A percentile compares a stretch with the other conserved stretches of the same genome.
Conservation (phyloP, 2,113 vertebrate species). For the Orthonyx spaldingii region DNA sequence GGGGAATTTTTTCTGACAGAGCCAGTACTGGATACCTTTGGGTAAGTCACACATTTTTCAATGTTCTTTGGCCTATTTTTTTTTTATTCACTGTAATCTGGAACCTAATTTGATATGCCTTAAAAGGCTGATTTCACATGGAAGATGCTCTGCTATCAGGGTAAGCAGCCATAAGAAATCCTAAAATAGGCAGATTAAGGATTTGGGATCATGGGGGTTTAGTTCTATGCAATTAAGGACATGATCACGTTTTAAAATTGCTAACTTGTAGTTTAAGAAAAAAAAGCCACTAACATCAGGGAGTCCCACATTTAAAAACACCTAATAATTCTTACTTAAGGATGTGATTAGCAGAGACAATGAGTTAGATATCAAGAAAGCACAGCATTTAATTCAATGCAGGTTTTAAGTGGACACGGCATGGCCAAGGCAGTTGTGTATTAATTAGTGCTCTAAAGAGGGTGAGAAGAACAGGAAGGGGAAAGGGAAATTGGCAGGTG, state of each 20-base stretch:
- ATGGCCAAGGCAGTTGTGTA: slow-evolving; percentile 14
- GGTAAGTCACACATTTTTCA: background rate
- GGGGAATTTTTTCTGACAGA: background rate
- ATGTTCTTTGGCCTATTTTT: slow-evolving; percentile 19
- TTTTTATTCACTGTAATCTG: slow-evolving; percentile 18
- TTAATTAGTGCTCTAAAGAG: slow-evolving; percentile 55
- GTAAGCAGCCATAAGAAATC: slow-evolving; percentile 48
- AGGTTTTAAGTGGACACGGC: slow-evolving; percentile 17
- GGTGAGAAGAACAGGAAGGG: background rate
- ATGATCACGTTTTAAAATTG: slow-evolving; percentile 30
- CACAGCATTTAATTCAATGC: slow-evolving; percentile 14
- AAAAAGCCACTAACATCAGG: background rate
- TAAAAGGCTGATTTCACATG: slow-evolving; percentile 34
- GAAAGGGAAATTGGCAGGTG: slow-evolving; percentile 53
- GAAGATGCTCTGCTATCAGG: slow-evolving; percentile 26
- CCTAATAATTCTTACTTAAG: slow-evolving; percentile 41
- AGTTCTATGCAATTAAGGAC: slow-evolving; percentile 49
- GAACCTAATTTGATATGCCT: slow-evolving; percentile 6
- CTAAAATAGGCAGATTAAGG: slow-evolving; percentile 57
- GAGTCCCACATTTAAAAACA: background rate
- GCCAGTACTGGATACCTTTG: background rate
- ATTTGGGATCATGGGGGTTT: slow-evolving; percentile 46
- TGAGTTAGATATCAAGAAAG: slow-evolving; percentile 3
- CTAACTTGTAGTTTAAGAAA: slow-evolving; percentile 10
- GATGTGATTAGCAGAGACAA: slow-evolving; percentile 60